Percentiles rank a stretch among this genome's conserved stretches.
Conservation (phyloP, 2,113 vertebrate genomes). For the Erinaceus europaeus region DNA sequence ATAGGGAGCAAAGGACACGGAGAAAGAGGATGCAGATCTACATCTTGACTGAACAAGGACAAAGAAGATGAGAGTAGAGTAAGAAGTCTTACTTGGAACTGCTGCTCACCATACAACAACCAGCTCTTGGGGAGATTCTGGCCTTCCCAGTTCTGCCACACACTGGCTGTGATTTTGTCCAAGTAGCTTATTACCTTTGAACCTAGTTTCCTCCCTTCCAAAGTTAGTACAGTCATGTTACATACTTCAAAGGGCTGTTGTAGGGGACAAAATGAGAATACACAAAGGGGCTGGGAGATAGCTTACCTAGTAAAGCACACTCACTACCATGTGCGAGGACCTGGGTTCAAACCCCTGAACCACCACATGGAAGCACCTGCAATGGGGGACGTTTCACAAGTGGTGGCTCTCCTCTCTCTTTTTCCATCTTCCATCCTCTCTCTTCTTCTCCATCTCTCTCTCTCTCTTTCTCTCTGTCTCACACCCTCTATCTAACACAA, state of each 20-base stretch:
- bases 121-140: neutral
- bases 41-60: neutral
- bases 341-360: too few species aligned
- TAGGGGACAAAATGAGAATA: conserved; percentile 14
- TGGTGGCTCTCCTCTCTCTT: too few species aligned
- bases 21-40: neutral
- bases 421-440: too few species aligned
- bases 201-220: neutral
- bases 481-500: too few species aligned
- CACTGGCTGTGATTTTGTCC: neutral
- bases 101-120: neutral
- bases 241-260: neutral
- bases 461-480: too few species aligned
- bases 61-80: neutral
- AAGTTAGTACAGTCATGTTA: conserved; percentile 26
- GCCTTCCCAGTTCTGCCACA: conserved; percentile 10
- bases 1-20: neutral
- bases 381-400: too few species aligned
- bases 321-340: too few species aligned
- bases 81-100: neutral
- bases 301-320: too few species aligned
- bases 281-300: too few species aligned
- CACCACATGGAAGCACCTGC: too few species aligned
- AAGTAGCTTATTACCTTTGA: conserved; percentile 20
- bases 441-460: too few species aligned